Conservation (phyloP, 2,113 vertebrate species). For the Ariopsis seemanni region DNA sequence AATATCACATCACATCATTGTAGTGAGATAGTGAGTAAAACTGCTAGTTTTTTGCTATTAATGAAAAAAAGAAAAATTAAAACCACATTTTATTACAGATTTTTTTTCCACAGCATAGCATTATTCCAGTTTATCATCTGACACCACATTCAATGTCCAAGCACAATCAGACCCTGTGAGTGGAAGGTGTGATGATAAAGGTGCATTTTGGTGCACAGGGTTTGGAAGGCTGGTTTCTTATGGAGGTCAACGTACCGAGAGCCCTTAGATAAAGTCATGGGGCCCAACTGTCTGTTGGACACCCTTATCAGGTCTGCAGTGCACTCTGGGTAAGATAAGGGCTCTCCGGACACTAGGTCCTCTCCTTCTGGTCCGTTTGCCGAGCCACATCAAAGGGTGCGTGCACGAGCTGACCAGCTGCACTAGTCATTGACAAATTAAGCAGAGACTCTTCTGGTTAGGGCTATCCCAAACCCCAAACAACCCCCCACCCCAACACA, state of each 20-base stretch:
- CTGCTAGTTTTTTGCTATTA: too few species aligned
- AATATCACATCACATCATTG: background rate
- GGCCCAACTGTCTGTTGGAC: conserved; percentile 62
- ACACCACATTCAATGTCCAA: background rate
- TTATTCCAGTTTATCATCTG: background rate
- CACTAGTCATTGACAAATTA: conserved; percentile 66
- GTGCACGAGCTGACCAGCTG: conserved; percentile 57
- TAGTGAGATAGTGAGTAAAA: too few species aligned
- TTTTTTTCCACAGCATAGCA: background rate
- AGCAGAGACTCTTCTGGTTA: conserved; percentile 54
- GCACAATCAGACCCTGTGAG: conserved; percentile 16
- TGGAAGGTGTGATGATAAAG: conserved; percentile 17
- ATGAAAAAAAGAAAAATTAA: background rate
- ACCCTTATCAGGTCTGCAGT: conserved; percentile 66
- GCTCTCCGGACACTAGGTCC: conserved; percentile 57
- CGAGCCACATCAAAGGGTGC: conserved; percentile 70
- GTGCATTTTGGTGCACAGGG: conserved; percentile 29
- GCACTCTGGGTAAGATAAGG: conserved; percentile 69
- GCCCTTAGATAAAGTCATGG: conserved; percentile 61
- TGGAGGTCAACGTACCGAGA: conserved; percentile 47
- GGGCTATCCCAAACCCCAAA: background rate
- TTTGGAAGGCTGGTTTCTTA: conserved; percentile 27
- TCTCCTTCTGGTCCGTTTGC: conserved; percentile 66
- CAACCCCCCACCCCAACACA: background rate
- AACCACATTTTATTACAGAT: background rate